phyloP scores from a whole-genome alignment of 1,140 invertebrate genomes.

The Lordiphosa mommai region DNA sequence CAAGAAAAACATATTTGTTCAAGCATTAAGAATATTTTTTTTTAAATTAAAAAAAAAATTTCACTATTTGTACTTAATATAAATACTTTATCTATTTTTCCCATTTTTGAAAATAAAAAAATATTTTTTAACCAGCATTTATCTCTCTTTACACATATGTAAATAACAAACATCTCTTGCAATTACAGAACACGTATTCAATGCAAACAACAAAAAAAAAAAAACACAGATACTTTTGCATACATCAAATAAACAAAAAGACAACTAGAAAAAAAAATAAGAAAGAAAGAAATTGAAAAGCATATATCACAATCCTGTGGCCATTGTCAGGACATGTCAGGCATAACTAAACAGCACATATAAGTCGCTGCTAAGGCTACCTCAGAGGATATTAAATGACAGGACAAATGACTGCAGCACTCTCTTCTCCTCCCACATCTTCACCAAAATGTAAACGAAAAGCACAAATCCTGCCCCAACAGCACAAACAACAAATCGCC shows the following conservation, averaged over 20 bases:
- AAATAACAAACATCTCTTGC: neutral
- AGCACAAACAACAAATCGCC: slow-evolving; percentile 44
- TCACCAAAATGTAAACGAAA: slow-evolving; percentile 18
- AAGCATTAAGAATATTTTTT: too few relatives aligned
- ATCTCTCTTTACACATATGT: neutral
- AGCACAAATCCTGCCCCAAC: slow-evolving; percentile 45
- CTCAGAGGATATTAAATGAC: slow-evolving; percentile 63
- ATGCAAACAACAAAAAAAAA: neutral
- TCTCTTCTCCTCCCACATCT: too few relatives aligned
- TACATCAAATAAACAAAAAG: neutral
- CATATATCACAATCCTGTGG: slow-evolving; percentile 61
- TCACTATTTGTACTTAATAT: too few relatives aligned
- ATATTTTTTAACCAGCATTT: too few relatives aligned
- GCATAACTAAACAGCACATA: slow-evolving; percentile 55
- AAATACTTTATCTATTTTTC: too few relatives aligned
- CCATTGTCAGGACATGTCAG: slow-evolving; percentile 51
- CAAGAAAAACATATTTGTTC: too few relatives aligned
- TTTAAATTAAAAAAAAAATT: too few relatives aligned
- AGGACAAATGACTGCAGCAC: slow-evolving; percentile 59
- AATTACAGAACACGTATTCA: slow-evolving; percentile 1
- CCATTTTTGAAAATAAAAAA: too few relatives aligned
- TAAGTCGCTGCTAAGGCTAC: slow-evolving; percentile 65
- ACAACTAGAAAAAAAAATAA: slow-evolving; percentile 1
- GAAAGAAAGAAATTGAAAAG: slow-evolving; percentile 54
- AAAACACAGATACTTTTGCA: neutral